Evolutionary conservation across 2,888 invertebrate genomes (phyloP).

Genomic region (Drosophila monieri): DNA sequence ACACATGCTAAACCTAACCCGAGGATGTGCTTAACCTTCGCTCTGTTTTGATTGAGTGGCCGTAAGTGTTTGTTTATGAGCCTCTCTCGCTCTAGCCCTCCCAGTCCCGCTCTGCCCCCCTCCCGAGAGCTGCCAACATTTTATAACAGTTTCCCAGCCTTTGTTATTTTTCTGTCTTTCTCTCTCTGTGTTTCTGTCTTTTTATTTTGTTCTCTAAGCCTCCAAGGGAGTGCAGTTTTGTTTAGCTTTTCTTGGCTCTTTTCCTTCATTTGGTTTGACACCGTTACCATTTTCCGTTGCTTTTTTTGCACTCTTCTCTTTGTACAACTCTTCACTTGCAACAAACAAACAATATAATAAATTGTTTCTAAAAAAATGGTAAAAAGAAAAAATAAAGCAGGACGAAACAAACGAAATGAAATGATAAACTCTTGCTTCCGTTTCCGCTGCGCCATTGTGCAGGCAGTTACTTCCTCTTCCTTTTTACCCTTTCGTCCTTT

Average conservation of each 20-base stretch:
- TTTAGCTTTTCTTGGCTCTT: slow-evolving; percentile 31
- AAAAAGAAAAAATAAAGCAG: slow-evolving; percentile 29
- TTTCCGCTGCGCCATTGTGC: slow-evolving; percentile 79
- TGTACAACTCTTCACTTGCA: slow-evolving; percentile 35
- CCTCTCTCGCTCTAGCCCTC: slow-evolving; percentile 4
- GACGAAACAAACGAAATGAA: slow-evolving; percentile 34
- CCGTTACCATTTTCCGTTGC: slow-evolving; percentile 54
- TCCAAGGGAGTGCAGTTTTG: slow-evolving; percentile 37
- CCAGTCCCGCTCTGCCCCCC: background rate
- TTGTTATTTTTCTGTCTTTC: slow-evolving; percentile 11
- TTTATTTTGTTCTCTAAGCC: slow-evolving; percentile 20
- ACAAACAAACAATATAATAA: slow-evolving; percentile 36
- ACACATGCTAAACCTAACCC: slow-evolving; percentile 78
- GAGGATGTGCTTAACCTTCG: slow-evolving; percentile 75
- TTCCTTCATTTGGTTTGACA: slow-evolving; percentile 41
- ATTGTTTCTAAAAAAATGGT: slow-evolving; percentile 30
- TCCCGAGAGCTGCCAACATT: slow-evolving; percentile 23
- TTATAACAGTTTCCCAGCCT: slow-evolving; percentile 12
- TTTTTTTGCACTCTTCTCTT: slow-evolving; percentile 45
- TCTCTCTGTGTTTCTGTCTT: slow-evolving; percentile 7
- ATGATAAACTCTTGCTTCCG: slow-evolving; percentile 73
- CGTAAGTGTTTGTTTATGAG: slow-evolving; percentile 70
- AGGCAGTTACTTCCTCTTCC: slow-evolving; percentile 49
- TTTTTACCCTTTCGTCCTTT: background rate
- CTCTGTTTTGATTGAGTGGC: slow-evolving; percentile 77